phyloP scores from a whole-genome alignment of 2,113 vertebrate genomes.

The Bufo gargarizans region DNA sequence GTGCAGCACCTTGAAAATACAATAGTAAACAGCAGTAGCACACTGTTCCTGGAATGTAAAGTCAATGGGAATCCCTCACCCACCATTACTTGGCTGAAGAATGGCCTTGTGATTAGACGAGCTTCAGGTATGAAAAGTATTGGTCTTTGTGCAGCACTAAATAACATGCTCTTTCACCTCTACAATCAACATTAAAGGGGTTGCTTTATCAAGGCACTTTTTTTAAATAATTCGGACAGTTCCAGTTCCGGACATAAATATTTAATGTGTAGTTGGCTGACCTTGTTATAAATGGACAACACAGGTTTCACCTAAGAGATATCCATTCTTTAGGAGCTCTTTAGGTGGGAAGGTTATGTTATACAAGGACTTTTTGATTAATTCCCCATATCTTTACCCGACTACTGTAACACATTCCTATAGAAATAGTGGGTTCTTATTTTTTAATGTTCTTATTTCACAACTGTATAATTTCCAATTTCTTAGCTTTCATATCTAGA shows the following conservation, averaged over 20 bases:
- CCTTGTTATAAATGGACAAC: too few species aligned
- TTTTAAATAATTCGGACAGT: background rate
- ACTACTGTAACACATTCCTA: background rate
- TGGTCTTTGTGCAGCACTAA: background rate
- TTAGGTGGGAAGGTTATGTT: too few species aligned
- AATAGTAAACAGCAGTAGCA: slow-evolving; percentile 87
- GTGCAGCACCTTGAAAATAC: slow-evolving; percentile 82
- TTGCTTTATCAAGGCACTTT: background rate
- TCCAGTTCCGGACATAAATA: too few species aligned
- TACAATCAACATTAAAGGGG: background rate
- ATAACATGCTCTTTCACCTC: background rate
- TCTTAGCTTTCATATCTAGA: background rate
- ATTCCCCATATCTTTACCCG: background rate
- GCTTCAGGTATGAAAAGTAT: slow-evolving; percentile 76
- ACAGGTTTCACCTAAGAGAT: too few species aligned
- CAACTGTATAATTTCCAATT: background rate
- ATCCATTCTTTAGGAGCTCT: too few species aligned
- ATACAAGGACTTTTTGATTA: too few species aligned
- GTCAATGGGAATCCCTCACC: slow-evolving; percentile 79
- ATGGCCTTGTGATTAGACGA: slow-evolving; percentile 72
- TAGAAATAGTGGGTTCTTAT: too few species aligned
- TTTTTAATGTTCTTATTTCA: background rate
- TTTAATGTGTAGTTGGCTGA: too few species aligned
- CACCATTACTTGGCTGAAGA: slow-evolving; percentile 80
- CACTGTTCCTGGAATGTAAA: slow-evolving; percentile 77